Conservation (phyloP, 2,797 vertebrate genomes). For the Remorina albescens region DNA sequence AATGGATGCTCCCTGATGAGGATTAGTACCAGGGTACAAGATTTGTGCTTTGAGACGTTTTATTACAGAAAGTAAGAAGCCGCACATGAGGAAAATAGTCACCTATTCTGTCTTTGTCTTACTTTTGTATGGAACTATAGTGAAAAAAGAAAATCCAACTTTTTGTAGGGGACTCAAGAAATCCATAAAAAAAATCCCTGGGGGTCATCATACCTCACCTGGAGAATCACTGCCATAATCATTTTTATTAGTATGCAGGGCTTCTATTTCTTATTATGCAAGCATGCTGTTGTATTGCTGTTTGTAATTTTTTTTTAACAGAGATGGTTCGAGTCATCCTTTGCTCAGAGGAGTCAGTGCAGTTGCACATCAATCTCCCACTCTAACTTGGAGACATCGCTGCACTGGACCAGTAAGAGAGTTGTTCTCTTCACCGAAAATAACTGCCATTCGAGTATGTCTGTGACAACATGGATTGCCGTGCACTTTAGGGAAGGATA, state of each 20-base stretch:
- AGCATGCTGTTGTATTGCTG: not conserved
- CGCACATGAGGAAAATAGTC: too few species aligned
- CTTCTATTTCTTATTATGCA: not conserved
- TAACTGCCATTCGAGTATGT: slow-evolving; percentile 5
- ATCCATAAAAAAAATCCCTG: too few species aligned
- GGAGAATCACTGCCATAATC: not conserved
- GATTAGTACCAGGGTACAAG: too few species aligned
- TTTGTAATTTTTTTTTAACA: too few species aligned
- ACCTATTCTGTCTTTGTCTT: too few species aligned
- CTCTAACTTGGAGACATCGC: slow-evolving; percentile 12
- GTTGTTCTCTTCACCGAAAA: slow-evolving; percentile 37
- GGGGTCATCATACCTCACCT: too few species aligned
- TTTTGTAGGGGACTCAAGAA: too few species aligned
- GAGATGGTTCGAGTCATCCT: slow-evolving; percentile 3
- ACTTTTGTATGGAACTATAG: too few species aligned
- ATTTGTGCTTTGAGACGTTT: too few species aligned
- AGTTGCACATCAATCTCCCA: slow-evolving; percentile 24
- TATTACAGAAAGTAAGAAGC: too few species aligned
- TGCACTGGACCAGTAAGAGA: slow-evolving; percentile 32
- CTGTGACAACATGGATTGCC: slow-evolving; percentile 30
- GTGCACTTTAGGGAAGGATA: slow-evolving; percentile 12
- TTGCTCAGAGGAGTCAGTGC: slow-evolving; percentile 5
- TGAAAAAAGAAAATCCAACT: too few species aligned
- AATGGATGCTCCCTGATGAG: too few species aligned
- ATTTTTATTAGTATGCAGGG: not conserved